These are phyloP conservation scores for Heliocidaris erythrogramma DNA, from an alignment of 35 echinoderm and acorn worm genomes.

Conservation along the genomic window DNA sequence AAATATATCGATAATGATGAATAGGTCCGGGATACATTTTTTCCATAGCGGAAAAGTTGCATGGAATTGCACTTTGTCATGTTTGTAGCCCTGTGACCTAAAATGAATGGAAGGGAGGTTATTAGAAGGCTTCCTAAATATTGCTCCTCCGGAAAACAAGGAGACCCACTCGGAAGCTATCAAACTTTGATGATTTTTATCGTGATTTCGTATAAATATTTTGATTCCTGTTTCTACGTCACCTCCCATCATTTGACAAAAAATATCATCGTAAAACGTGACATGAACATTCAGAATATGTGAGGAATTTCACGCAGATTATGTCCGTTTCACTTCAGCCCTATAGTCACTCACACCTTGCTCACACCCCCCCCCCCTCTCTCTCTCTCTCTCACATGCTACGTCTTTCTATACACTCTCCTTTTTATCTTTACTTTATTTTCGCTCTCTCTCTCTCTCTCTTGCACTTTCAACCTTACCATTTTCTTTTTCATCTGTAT, in stretches of 20 bases:
- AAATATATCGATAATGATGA: too few relatives aligned
- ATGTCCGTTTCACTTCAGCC: background rate
- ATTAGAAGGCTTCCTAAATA: too few relatives aligned
- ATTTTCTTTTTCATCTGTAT: too few relatives aligned
- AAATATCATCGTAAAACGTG: background rate
- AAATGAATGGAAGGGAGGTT: too few relatives aligned
- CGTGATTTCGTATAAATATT: background rate
- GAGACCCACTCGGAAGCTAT: background rate
- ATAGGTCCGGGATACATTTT: too few relatives aligned
- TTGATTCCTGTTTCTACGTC: background rate
- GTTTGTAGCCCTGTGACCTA: too few relatives aligned
- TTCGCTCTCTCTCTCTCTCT: too few relatives aligned
- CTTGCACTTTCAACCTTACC: too few relatives aligned
- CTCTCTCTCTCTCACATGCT: background rate
- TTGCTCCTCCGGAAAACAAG: background rate
- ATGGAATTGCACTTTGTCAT: too few relatives aligned
- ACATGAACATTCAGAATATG: background rate
- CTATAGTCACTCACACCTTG: too few relatives aligned
- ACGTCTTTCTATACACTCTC: background rate
- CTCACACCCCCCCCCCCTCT: background rate
- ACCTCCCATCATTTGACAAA: background rate
- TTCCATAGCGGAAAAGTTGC: too few relatives aligned
- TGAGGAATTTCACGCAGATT: background rate
- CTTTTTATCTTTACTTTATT: background rate
- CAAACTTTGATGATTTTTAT: background rate